Percentiles rank a stretch among this genome's conserved stretches.
phyloP scores from a whole-genome alignment of 2,888 invertebrate species.

The Xestia rhomboidea region DNA sequence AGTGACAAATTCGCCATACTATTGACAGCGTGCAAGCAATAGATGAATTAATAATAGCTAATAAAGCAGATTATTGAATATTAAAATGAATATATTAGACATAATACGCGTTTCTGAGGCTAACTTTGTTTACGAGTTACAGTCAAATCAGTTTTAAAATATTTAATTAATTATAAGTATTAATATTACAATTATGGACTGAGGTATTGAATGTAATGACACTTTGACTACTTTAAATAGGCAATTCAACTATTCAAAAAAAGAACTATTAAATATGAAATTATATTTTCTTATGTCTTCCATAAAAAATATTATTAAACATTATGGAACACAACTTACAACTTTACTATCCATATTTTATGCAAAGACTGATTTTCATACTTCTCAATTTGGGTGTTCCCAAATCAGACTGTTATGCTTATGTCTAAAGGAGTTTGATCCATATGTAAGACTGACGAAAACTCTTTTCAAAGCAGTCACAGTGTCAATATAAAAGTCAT shows the following conservation, averaged over 20 bases:
- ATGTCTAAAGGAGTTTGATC: not conserved
- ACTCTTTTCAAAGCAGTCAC: conserved; percentile 32
- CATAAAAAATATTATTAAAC: not conserved
- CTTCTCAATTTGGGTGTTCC: not conserved
- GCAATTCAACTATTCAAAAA: not conserved
- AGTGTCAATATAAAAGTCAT: conserved; percentile 30
- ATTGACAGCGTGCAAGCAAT: not conserved
- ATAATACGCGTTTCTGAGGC: conserved; percentile 56
- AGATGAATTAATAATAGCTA: conserved; percentile 1
- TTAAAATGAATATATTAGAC: conserved; percentile 24
- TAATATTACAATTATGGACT: conserved; percentile 55
- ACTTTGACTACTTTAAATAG: conserved; percentile 37
- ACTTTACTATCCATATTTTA: not conserved
- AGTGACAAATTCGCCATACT: conserved; percentile 26
- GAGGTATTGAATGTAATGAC: conserved; percentile 52
- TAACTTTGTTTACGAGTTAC: conserved; percentile 60
- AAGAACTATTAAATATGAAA: not conserved
- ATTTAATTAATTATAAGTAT: conserved; percentile 67
- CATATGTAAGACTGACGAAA: conserved; percentile 31
- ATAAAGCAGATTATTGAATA: conserved; percentile 7
- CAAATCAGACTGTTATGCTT: not conserved
- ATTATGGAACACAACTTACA: not conserved
- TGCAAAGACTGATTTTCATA: conserved; percentile 4
- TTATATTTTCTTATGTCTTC: not conserved
- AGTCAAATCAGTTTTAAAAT: conserved; percentile 64